Percentiles rank a stretch among this genome's conserved stretches.
These are phyloP conservation scores for Limanda limanda DNA, from an alignment of 2,113 vertebrate species.

Conservation along the genomic window DNA sequence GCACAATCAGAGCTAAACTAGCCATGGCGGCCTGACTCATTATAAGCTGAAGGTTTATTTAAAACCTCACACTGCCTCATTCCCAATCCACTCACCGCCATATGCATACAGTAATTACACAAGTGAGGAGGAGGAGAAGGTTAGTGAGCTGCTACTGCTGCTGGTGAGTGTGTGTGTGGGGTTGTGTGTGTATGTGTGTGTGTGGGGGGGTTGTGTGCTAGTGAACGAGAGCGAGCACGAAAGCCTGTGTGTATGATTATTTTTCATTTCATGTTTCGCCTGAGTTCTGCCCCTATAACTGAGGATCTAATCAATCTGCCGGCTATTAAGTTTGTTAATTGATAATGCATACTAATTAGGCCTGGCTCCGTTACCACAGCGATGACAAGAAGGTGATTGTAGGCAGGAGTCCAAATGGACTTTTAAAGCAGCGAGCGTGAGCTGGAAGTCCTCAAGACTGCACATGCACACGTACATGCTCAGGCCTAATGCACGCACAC, in stretches of 20 bases:
- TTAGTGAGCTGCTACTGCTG: slow-evolving; percentile 88
- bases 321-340: slow-evolving; percentile 99
- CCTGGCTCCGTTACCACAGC: slow-evolving; percentile 97
- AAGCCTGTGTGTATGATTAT: slow-evolving; percentile 85
- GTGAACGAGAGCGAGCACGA: slow-evolving; percentile 53
- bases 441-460: slow-evolving; percentile 92
- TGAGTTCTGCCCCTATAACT: slow-evolving; percentile 99
- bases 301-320: slow-evolving; percentile 99
- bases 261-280: slow-evolving; percentile 98
- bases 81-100: slow-evolving; percentile 93
- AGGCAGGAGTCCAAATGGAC: slow-evolving; percentile 99
- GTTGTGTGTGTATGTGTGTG: not conserved
- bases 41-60: slow-evolving; percentile 89
- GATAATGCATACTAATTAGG: slow-evolving; percentile 99
- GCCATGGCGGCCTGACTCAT: slow-evolving; percentile 86
- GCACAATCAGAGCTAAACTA: slow-evolving; percentile 86
- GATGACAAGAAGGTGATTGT: slow-evolving; percentile 99
- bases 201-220: too few relatives aligned
- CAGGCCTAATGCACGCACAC: slow-evolving; percentile 1
- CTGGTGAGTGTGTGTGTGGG: not conserved
- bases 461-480: slow-evolving; percentile 60
- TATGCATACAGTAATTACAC: slow-evolving; percentile 98
- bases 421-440: slow-evolving; percentile 97
- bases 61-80: slow-evolving; percentile 87
- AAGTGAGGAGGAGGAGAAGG: slow-evolving; percentile 93